Evolutionary conservation across 2,888 invertebrate species (phyloP).

Genomic region (Pachliopta kotzebuea): DNA sequence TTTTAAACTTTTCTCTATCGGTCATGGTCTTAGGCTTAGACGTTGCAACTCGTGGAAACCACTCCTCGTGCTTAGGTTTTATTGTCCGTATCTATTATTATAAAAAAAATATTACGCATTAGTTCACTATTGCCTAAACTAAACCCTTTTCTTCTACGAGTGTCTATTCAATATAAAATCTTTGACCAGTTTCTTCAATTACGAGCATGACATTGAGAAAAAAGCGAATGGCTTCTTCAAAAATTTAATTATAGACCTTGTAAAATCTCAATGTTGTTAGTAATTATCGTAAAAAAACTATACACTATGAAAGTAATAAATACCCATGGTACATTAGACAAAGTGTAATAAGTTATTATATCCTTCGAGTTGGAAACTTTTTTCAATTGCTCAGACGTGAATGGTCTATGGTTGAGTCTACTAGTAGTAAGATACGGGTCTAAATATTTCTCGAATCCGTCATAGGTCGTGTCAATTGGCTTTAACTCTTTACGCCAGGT

Average conservation of each 20-base stretch:
- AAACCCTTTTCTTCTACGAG: neutral
- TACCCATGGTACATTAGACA: conserved; percentile 61
- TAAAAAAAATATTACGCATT: no score
- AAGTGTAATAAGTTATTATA: conserved; percentile 65
- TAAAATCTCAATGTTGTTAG: neutral
- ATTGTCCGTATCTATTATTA: conserved; percentile 54
- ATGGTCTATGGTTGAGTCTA: conserved; percentile 62
- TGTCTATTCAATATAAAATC: no score
- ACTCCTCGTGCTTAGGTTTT: conserved; percentile 51
- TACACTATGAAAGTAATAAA: conserved; percentile 29
- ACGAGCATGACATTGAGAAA: no score
- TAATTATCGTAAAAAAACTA: neutral
- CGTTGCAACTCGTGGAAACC: conserved; percentile 47
- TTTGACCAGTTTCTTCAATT: no score
- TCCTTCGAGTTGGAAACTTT: conserved; percentile 55
- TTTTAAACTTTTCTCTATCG: conserved; percentile 64
- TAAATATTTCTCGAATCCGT: conserved; percentile 63
- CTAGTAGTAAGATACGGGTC: conserved; percentile 70
- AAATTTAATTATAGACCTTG: neutral
- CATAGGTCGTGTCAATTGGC: conserved; percentile 62
- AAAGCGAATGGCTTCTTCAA: neutral
- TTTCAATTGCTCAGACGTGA: conserved; percentile 56
- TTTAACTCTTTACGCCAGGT: conserved; percentile 50
- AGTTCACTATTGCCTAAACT: no score
- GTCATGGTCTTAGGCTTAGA: conserved; percentile 59